Conservation (phyloP, 2,113 vertebrate genomes). For the Stegastes partitus region DNA sequence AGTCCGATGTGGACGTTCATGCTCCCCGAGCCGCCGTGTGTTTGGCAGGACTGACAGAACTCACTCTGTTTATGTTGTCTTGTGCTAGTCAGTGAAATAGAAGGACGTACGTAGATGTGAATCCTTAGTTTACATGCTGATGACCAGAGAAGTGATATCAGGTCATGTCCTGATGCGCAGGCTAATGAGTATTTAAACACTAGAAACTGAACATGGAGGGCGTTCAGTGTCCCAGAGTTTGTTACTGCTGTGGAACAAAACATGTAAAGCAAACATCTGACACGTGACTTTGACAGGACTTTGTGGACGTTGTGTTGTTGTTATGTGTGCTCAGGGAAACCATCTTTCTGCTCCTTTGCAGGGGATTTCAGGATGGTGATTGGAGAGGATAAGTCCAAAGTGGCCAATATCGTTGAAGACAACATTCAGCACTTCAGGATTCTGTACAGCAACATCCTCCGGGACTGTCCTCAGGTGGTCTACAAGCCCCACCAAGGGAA, state of each 20-base stretch:
- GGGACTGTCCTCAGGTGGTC: slow-evolving; percentile 93
- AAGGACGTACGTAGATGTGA: neutral
- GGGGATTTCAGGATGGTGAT: slow-evolving; percentile 97
- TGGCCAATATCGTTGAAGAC: slow-evolving; percentile 93
- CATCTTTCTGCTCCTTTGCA: slow-evolving; percentile 53
- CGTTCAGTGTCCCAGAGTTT: neutral
- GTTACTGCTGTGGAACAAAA: too few relatives aligned
- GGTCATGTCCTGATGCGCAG: neutral
- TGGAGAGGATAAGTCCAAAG: slow-evolving; percentile 94
- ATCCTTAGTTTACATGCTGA: neutral
- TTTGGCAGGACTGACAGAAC: too few relatives aligned
- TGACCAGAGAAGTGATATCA: neutral
- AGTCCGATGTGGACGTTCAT: too few relatives aligned
- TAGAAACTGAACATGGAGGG: neutral
- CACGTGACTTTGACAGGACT: neutral
- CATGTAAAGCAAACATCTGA: neutral
- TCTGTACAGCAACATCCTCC: slow-evolving; percentile 91
- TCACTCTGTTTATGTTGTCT: neutral
- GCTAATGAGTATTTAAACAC: neutral
- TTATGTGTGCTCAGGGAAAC: neutral
- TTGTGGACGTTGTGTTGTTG: neutral
- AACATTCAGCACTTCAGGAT: slow-evolving; percentile 91
- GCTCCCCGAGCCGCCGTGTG: too few relatives aligned
- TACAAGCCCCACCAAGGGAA: slow-evolving; percentile 92
- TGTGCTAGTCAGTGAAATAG: neutral